phyloP scores from a whole-genome alignment of 2,888 invertebrate genomes.

The Apotomis capreana region DNA sequence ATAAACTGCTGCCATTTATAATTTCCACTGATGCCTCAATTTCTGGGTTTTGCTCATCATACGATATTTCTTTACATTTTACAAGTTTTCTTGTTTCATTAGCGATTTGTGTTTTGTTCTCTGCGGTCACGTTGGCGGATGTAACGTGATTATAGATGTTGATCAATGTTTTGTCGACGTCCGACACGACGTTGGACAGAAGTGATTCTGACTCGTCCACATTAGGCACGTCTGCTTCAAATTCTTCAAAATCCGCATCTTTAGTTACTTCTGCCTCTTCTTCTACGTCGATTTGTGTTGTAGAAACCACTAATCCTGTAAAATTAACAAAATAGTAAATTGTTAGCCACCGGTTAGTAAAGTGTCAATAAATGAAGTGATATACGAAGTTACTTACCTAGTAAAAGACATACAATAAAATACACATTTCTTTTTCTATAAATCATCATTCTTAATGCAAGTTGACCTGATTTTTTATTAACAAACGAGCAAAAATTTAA shows the following conservation, averaged over 20 bases:
- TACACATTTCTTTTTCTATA: conserved; percentile 4
- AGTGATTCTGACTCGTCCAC: conserved; percentile 77
- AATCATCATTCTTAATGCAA: not conserved
- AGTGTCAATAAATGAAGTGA: not conserved
- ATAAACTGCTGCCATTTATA: conserved; percentile 88
- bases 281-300: conserved; percentile 69
- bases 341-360: conserved; percentile 6
- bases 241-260: conserved; percentile 50
- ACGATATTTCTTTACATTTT: conserved; percentile 71
- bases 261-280: conserved; percentile 58
- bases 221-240: conserved; percentile 67
- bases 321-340: conserved; percentile 32
- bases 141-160: conserved; percentile 76
- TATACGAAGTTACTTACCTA: conserved; percentile 18
- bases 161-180: conserved; percentile 76
- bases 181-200: conserved; percentile 74
- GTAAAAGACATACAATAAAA: conserved; percentile 24
- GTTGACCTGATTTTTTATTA: not conserved
- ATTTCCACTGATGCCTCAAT: conserved; percentile 82
- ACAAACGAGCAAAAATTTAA: conserved; percentile 1
- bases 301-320: conserved; percentile 56
- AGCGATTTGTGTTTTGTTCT: conserved; percentile 64
- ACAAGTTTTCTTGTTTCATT: conserved; percentile 77
- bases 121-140: conserved; percentile 70
- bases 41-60: conserved; percentile 64